Conservation (phyloP, 2,888 invertebrate species). For the Ypsolopha scabrella region DNA sequence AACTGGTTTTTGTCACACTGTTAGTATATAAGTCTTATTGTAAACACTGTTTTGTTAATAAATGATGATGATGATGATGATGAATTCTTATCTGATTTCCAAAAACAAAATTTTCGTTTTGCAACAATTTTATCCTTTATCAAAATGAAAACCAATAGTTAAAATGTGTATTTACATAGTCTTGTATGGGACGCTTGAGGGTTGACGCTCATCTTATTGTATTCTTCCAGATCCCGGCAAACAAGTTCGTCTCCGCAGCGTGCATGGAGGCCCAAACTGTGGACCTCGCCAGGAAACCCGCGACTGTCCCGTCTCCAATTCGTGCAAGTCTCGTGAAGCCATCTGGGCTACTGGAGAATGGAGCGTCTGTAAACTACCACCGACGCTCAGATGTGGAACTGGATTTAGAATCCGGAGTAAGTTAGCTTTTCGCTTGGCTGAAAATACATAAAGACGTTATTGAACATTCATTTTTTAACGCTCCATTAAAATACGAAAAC, state of each 20-base stretch:
- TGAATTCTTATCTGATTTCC: no score
- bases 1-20: no score
- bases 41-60: no score
- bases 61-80: no score
- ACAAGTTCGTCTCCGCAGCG: constrained; percentile 60
- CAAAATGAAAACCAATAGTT: no score
- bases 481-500: neutral
- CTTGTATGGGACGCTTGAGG: no score
- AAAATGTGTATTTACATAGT: no score
- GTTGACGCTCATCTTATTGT: neutral
- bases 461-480: neutral
- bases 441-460: no score
- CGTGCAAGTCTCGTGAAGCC: constrained; percentile 38
- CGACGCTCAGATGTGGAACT: constrained; percentile 52
- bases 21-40: no score
- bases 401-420: constrained; percentile 64
- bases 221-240: constrained; percentile 45
- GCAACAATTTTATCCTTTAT: no score
- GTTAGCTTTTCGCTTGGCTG: no score
- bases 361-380: constrained; percentile 62
- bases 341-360: constrained; percentile 65
- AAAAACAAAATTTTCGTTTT: no score
- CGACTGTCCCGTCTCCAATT: constrained; percentile 50
- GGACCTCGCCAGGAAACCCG: constrained; percentile 64
- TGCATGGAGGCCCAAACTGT: constrained; percentile 63